phyloP scores from a whole-genome alignment of 2,888 invertebrate genomes.

The Scotopteryx bipunctaria region DNA sequence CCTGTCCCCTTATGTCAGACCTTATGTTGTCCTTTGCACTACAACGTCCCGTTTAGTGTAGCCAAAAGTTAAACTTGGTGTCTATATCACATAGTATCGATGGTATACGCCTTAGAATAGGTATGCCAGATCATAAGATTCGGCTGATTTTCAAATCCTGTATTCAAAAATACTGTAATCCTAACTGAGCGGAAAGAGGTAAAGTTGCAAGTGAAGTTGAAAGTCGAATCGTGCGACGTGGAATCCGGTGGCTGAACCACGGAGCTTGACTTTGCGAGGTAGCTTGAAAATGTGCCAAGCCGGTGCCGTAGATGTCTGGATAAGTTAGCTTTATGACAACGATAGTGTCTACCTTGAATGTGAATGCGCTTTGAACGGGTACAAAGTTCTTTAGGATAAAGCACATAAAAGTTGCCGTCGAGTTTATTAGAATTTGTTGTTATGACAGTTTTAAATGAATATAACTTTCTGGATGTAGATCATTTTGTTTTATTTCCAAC shows the following conservation, averaged over 20 bases:
- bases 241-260: constrained; percentile 2
- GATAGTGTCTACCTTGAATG: constrained; percentile 23
- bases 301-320: constrained; percentile 23
- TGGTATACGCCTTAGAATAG: too few species aligned
- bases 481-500: not conserved
- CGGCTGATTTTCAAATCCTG: not conserved
- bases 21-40: too few species aligned
- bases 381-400: not conserved
- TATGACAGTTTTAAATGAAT: constrained; percentile 1
- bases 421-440: constrained; percentile 5
- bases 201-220: not conserved
- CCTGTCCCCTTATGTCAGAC: not conserved
- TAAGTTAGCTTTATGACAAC: constrained; percentile 32
- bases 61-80: too few species aligned
- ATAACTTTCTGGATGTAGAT: not conserved
- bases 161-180: too few species aligned
- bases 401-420: not conserved
- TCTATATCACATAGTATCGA: too few species aligned
- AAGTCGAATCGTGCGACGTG: not conserved
- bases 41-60: too few species aligned
- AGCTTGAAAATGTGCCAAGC: constrained; percentile 35
- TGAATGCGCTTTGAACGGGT: constrained; percentile 15
- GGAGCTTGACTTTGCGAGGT: constrained; percentile 3
- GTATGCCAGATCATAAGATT: not conserved
- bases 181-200: too few species aligned